These are phyloP conservation scores for Neoseiulus cucumeris DNA, from an alignment of 1,140 invertebrate species.

Conservation along the genomic window DNA sequence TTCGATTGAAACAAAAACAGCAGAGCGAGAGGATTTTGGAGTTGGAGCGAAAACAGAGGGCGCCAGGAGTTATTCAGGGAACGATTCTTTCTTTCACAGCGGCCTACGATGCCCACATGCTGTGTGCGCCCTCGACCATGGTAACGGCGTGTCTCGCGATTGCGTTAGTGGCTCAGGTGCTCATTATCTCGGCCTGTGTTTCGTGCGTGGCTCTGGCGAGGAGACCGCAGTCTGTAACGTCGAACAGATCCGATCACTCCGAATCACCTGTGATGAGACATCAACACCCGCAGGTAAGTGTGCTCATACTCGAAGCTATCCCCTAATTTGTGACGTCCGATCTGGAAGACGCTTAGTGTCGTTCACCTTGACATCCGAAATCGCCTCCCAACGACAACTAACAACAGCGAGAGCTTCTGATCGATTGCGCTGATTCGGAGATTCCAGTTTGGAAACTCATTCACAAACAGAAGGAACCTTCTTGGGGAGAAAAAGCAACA, in stretches of 20 bases:
- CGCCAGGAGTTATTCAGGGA: too few relatives aligned
- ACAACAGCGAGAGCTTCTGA: too few relatives aligned
- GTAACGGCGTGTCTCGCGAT: slow-evolving; percentile 9
- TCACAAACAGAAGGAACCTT: too few relatives aligned
- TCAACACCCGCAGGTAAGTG: slow-evolving; percentile 7
- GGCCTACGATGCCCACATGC: slow-evolving; percentile 1
- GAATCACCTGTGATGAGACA: slow-evolving; percentile 11
- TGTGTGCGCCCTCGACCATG: slow-evolving; percentile 12
- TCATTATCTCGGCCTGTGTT: slow-evolving; percentile 12
- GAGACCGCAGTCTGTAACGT: background rate
- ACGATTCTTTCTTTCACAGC: background rate
- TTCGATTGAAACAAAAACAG: too few relatives aligned
- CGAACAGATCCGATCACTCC: background rate
- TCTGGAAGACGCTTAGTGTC: too few relatives aligned
- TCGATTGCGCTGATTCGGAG: too few relatives aligned
- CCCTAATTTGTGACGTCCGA: background rate
- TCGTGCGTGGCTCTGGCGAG: slow-evolving; percentile 4
- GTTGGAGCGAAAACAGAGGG: too few relatives aligned
- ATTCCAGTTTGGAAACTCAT: too few relatives aligned
- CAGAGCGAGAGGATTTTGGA: too few relatives aligned
- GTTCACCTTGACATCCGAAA: too few relatives aligned
- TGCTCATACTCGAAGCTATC: background rate
- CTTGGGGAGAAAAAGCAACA: too few relatives aligned
- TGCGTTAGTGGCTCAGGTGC: slow-evolving; percentile 13
- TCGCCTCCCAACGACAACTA: too few relatives aligned